Evolutionary conservation across 2,888 invertebrate genomes (phyloP), one percentile per base, ranked within the genome.

Genomic region (Aphrophora alni): DNA sequence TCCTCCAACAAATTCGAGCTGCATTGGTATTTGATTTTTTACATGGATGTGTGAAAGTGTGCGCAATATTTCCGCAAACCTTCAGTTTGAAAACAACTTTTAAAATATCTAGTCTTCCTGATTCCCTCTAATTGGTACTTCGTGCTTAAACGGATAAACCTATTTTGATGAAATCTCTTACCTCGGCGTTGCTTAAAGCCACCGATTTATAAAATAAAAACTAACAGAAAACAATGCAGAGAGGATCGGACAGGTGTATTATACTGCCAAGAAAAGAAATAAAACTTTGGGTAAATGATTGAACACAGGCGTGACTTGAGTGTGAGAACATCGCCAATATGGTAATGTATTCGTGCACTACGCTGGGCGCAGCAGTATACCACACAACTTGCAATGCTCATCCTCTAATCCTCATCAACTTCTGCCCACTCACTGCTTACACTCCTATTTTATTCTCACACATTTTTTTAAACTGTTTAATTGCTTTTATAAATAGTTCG

Each of bases 261-360:
- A 14, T 44, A 14, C 17, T 44, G 44, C 12, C 44, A 44, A 44
- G 44, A 7, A 14, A 44, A 44, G 44, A 14, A 44, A 44, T 44
- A 44, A 33, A 33, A 33, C 5, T 5, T 44, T 14, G 12, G 59
- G 59, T 21, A 21, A 59, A 59, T 59, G 44, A 44, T 17, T 7
- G 10, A 17, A 12, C 44, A 14, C 2, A 21, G 21, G 59, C 59
- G 59, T 59, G 59, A 59, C 59, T 59, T 3, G 2, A 14, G 59
- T 59, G 59, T 59, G 59, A 59, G 59, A 59, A 59, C 59, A n/a
- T 59, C 59, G 59, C 59, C 59, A 59, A 59, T 59, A 59, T 59
- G 59, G n/a, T 59, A 59, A 59, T 59, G 59, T 8, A 59, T 59
- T 59, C 59, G 59, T 59, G 59, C n/a, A 21, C 59, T 59, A n/a